Conservation (phyloP, 2,888 invertebrate species). For the Phyto melanocephala region DNA sequence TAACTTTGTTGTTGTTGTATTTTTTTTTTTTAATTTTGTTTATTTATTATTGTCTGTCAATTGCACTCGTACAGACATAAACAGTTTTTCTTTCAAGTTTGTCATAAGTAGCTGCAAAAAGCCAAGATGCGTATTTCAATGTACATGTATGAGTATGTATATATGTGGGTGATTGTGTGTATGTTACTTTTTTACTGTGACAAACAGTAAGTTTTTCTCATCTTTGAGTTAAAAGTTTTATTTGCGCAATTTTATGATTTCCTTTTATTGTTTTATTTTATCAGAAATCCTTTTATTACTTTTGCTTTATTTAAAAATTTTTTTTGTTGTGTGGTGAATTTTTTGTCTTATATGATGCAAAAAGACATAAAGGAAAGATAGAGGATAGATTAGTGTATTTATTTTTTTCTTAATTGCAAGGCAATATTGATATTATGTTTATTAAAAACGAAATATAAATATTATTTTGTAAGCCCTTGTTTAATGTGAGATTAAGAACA, state of each 20-base stretch:
- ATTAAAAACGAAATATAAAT: too few species aligned
- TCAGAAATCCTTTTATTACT: not conserved
- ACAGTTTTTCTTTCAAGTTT: constrained; percentile 1
- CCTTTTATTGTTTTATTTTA: not conserved
- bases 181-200: not conserved
- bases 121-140: not conserved
- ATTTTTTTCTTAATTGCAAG: too few species aligned
- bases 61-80: constrained; percentile 26
- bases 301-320: too few species aligned
- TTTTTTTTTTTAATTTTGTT: not conserved
- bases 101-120: constrained; percentile 11
- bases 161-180: not conserved
- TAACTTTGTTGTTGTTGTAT: not conserved
- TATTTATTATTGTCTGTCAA: constrained; percentile 40
- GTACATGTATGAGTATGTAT: not conserved
- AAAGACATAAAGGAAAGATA: not conserved
- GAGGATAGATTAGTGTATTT: not conserved
- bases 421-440: too few species aligned
- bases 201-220: not conserved
- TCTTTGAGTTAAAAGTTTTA: not conserved
- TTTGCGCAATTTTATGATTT: constrained; percentile 8
- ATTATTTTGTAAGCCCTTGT: too few species aligned
- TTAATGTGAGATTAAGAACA: too few species aligned
- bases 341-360: not conserved
- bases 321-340: not conserved